Evolutionary conservation across 1,140 invertebrate species (phyloP).

Genomic region (Procambarus clarkii): DNA sequence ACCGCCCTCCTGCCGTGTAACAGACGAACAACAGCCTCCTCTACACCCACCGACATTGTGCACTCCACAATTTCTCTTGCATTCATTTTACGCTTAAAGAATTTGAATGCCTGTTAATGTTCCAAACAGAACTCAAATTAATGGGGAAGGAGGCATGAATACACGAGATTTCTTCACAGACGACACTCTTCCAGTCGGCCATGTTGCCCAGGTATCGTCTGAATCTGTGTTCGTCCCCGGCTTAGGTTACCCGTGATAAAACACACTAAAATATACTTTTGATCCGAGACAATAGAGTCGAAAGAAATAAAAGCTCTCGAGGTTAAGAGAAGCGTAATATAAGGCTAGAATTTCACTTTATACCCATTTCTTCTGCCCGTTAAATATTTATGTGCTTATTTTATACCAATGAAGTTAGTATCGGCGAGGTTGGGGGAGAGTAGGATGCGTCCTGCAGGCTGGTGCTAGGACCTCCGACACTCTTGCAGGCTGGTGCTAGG

Average conservation of each 20-base stretch:
- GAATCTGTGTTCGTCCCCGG: conserved; percentile 40
- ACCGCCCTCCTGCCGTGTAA: conserved; percentile 36
- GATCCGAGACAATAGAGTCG: conserved; percentile 52
- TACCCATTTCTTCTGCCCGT: background rate
- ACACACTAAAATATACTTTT: conserved; percentile 61
- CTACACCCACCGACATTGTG: conserved; percentile 56
- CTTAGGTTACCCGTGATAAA: conserved; percentile 60
- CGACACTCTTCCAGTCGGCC: background rate
- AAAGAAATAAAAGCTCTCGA: conserved; percentile 4
- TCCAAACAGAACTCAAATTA: conserved; percentile 37
- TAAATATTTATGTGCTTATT: background rate
- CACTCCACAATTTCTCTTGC: conserved; percentile 44
- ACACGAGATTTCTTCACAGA: conserved; percentile 18
- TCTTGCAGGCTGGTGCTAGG: too few relatives aligned
- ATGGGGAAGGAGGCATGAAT: conserved; percentile 41
- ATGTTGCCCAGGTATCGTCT: conserved; percentile 30
- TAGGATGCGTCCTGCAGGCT: too few relatives aligned
- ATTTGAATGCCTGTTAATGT: conserved; percentile 49
- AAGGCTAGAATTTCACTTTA: conserved; percentile 8
- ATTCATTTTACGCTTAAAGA: conserved; percentile 40
- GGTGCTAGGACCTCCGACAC: too few relatives aligned
- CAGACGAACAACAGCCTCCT: conserved; percentile 61
- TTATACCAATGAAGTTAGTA: background rate
- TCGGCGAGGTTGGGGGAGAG: too few relatives aligned
- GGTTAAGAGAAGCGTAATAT: background rate